phyloP scores from a whole-genome alignment of 2,797 vertebrate species.

The Chelmon rostratus region DNA sequence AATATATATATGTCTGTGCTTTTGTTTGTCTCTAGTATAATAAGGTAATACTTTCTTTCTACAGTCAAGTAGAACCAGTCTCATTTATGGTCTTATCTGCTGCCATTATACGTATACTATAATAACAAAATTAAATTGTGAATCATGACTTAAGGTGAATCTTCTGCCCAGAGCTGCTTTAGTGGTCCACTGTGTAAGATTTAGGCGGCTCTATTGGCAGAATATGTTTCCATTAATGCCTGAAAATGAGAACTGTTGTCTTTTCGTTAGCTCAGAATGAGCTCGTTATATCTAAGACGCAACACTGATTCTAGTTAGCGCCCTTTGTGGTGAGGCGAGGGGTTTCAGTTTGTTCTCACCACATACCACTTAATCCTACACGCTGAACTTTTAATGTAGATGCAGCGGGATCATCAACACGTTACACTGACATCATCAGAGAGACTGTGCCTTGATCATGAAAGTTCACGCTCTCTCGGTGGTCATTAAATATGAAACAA shows the following conservation, averaged over 20 bases:
- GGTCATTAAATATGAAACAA: constrained; percentile 16
- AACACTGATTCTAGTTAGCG: too few species aligned
- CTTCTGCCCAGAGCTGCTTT: background rate
- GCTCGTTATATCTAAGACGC: too few species aligned
- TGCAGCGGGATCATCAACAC: background rate
- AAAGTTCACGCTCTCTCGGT: background rate
- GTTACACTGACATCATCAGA: background rate
- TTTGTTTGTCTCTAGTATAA: background rate
- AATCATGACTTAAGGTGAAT: background rate
- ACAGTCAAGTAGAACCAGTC: background rate
- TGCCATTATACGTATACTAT: too few species aligned
- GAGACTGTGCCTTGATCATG: background rate
- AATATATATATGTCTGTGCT: background rate
- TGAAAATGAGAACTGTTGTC: too few species aligned
- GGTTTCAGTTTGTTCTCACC: too few species aligned
- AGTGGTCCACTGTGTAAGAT: too few species aligned
- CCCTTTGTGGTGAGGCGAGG: too few species aligned
- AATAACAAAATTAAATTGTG: background rate
- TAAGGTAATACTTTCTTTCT: background rate
- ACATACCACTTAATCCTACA: too few species aligned
- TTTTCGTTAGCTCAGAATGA: too few species aligned
- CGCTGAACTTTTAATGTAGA: background rate
- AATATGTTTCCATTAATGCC: too few species aligned
- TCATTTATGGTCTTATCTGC: background rate
- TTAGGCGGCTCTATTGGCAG: too few species aligned